A percentile compares a stretch with the other conserved stretches of the same genome.
phyloP scores from a whole-genome alignment of 2,888 invertebrate species.

The Tuta absoluta region DNA sequence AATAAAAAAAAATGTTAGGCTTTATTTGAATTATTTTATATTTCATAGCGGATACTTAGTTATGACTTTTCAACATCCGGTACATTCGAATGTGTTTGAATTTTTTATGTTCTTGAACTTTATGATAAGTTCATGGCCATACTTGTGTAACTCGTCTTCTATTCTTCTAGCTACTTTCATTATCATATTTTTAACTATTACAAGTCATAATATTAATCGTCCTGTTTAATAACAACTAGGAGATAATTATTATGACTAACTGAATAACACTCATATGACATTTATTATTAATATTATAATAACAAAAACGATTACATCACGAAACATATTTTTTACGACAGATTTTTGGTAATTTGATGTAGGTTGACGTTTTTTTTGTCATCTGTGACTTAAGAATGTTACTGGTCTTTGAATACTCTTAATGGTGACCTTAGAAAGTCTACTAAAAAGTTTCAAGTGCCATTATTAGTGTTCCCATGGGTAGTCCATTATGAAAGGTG shows the following conservation, averaged over 20 bases:
- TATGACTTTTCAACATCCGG: neutral
- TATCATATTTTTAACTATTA: neutral
- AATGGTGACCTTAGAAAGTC: neutral
- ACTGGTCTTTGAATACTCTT: neutral
- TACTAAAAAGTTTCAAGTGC: conserved; percentile 9
- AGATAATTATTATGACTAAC: too few relatives aligned
- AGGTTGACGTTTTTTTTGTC: neutral
- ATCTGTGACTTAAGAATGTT: neutral
- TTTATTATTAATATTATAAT: too few relatives aligned
- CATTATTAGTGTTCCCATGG: conserved; percentile 34
- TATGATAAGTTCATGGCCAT: neutral
- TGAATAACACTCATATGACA: too few relatives aligned
- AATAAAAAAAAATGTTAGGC: too few relatives aligned
- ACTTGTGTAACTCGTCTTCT: neutral
- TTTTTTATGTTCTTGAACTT: conserved; percentile 8
- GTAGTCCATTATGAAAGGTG: conserved; percentile 51
- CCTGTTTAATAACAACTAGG: neutral
- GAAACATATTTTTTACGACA: neutral
- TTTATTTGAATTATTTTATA: neutral
- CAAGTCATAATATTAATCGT: neutral
- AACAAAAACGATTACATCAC: too few relatives aligned
- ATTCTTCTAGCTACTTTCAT: too few relatives aligned
- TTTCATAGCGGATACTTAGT: neutral
- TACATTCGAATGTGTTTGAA: neutral
- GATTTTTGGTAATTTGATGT: neutral